Percentiles rank a stretch among this genome's conserved stretches.
Evolutionary conservation across 2,113 vertebrate genomes (phyloP).

Genomic region (Passer domesticus): DNA sequence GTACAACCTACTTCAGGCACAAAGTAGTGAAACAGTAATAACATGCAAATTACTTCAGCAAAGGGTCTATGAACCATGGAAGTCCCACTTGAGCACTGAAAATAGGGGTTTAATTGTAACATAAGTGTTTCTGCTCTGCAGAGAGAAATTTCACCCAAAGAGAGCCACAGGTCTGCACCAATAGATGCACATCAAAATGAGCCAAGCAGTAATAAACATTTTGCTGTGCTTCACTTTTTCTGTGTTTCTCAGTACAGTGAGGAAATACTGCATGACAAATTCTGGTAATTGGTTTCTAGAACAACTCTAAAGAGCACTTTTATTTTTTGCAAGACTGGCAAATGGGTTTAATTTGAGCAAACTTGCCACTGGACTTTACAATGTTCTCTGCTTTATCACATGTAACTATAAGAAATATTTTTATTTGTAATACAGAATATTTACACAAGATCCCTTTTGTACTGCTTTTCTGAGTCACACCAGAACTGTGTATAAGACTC

Average conservation of each 20-base stretch:
- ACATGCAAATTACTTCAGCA: neutral
- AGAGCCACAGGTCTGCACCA: neutral
- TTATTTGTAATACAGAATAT: neutral
- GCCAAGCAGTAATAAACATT: neutral
- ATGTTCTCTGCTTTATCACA: neutral
- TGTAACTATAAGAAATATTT: neutral
- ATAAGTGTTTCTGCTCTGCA: neutral
- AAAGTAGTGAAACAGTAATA: neutral
- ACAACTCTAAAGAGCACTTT: neutral
- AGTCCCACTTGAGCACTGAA: neutral
- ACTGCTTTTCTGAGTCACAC: neutral
- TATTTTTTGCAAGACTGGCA: neutral
- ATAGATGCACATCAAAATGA: neutral
- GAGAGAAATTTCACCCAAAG: neutral
- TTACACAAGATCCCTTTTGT: neutral
- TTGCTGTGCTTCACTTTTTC: neutral
- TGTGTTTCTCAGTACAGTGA: neutral
- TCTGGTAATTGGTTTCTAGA: neutral
- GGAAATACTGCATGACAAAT: neutral
- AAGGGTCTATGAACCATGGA: neutral
- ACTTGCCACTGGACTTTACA: neutral
- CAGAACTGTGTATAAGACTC: neutral
- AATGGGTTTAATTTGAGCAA: neutral
- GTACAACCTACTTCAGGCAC: neutral
- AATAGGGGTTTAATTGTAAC: slow-evolving; percentile 15